Percentiles rank a stretch among this genome's conserved stretches.
phyloP scores from a whole-genome alignment of 2,888 invertebrate species.

The Lepidocyrtinus sp. region DNA sequence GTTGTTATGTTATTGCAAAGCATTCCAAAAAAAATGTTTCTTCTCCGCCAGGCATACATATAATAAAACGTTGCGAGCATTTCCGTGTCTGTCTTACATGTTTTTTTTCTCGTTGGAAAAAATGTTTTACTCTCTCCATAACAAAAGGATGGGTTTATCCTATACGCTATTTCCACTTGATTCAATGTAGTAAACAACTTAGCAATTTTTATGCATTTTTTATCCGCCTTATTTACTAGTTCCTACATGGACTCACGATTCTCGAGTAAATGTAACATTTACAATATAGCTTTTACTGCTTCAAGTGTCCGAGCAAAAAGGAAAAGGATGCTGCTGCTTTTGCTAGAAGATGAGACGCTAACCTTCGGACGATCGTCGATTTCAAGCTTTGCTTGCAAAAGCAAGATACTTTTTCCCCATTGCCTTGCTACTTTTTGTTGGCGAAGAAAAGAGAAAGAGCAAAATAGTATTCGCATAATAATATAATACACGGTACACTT shows the following conservation, averaged over 20 bases:
- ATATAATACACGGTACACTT: constrained; percentile 50
- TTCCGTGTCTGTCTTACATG: constrained; percentile 46
- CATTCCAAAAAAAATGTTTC: constrained; percentile 14
- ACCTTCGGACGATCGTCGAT: background rate
- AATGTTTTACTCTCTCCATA: constrained; percentile 8
- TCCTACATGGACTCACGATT: background rate
- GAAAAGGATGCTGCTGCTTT: constrained; percentile 14
- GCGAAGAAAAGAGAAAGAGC: constrained; percentile 11
- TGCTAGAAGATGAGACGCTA: constrained; percentile 30
- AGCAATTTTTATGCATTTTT: background rate
- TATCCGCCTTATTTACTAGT: background rate
- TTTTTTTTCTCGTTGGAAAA: constrained; percentile 23
- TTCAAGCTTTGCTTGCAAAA: constrained; percentile 8
- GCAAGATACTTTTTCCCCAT: constrained; percentile 17
- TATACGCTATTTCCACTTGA: background rate
- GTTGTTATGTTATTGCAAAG: constrained; percentile 11
- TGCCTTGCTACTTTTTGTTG: constrained; percentile 29
- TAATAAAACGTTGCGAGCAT: constrained; percentile 1
- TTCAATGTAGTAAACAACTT: constrained; percentile 12
- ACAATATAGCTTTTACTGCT: constrained; percentile 11
- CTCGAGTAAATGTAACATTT: constrained; percentile 14
- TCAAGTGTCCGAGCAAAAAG: constrained; percentile 23
- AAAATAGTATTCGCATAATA: no score
- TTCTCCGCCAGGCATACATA: background rate
- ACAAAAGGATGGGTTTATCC: constrained; percentile 29